Evolutionary conservation across 2,888 invertebrate species (phyloP).

Genomic region (Miltochrista miniata): DNA sequence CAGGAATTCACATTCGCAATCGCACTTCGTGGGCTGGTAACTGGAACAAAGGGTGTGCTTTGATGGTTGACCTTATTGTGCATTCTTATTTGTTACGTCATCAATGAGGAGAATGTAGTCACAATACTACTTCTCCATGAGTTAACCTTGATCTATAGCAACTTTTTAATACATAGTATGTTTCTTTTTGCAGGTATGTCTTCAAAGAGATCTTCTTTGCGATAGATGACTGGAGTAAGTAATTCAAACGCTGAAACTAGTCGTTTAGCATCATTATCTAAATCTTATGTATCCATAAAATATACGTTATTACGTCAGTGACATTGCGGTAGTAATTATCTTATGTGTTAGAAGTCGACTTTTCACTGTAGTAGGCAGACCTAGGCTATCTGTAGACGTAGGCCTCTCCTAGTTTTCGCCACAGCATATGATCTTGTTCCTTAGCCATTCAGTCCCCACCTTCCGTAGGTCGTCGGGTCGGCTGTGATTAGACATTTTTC

Average conservation of each 20-base stretch:
- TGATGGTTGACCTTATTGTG: neutral
- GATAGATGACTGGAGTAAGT: slow-evolving; percentile 19
- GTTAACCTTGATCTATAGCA: neutral
- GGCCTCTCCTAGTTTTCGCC: too few species aligned
- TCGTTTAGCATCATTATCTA: neutral
- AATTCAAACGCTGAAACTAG: slow-evolving; percentile 1
- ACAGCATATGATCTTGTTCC: too few species aligned
- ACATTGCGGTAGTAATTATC: neutral
- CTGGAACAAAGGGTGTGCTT: neutral
- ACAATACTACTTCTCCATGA: neutral
- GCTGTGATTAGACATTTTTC: too few species aligned
- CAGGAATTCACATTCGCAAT: slow-evolving; percentile 16
- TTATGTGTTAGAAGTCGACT: too few species aligned
- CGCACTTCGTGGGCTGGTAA: neutral
- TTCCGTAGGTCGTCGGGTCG: too few species aligned
- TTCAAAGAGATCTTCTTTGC: slow-evolving; percentile 19
- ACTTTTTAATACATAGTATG: neutral
- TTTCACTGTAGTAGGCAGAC: too few species aligned
- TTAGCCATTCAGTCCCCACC: too few species aligned
- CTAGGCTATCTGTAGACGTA: too few species aligned
- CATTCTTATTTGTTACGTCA: neutral
- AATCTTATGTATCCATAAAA: neutral
- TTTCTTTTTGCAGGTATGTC: slow-evolving; percentile 36
- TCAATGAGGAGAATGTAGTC: neutral
- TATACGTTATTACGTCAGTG: neutral